A percentile compares a stretch with the other conserved stretches of the same genome.
phyloP scores from a whole-genome alignment of 2,888 invertebrate species.

The Tryphoninae sp. region DNA sequence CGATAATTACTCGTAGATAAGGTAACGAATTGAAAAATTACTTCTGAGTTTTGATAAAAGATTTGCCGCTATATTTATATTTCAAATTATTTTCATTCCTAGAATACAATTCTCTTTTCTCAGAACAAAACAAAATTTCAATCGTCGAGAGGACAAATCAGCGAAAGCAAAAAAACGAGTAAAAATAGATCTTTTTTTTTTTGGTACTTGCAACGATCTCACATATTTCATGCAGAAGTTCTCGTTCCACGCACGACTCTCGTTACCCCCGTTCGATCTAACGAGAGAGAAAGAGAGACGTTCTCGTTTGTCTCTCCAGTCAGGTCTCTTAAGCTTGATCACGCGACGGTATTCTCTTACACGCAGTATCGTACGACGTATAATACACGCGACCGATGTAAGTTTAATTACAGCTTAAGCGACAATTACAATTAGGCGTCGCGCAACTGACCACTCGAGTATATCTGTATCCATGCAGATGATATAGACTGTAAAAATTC shows the following conservation, averaged over 20 bases:
- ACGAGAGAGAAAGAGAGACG: slow-evolving; percentile 11
- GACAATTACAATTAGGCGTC: slow-evolving; percentile 73
- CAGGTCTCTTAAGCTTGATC: slow-evolving; percentile 41
- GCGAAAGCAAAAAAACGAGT: too few relatives aligned
- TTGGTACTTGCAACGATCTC: too few relatives aligned
- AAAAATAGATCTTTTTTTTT: too few relatives aligned
- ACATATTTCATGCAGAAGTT: neutral
- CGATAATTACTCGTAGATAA: too few relatives aligned
- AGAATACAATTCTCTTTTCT: too few relatives aligned
- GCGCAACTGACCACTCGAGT: slow-evolving; percentile 21
- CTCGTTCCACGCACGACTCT: slow-evolving; percentile 8
- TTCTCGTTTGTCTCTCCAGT: slow-evolving; percentile 46
- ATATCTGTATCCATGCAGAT: slow-evolving; percentile 2
- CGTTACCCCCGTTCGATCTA: neutral
- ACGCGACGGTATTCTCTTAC: slow-evolving; percentile 57
- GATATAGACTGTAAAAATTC: slow-evolving; percentile 52
- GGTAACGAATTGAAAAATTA: too few relatives aligned
- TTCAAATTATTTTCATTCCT: too few relatives aligned
- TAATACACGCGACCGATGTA: slow-evolving; percentile 57
- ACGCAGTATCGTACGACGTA: slow-evolving; percentile 34
- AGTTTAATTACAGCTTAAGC: slow-evolving; percentile 64
- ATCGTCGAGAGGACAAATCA: too few relatives aligned
- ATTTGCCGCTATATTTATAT: too few relatives aligned
- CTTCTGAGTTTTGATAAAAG: too few relatives aligned
- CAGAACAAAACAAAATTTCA: too few relatives aligned